Evolutionary conservation across 2,888 invertebrate genomes (phyloP).

Genomic region (Dynastes maya): DNA sequence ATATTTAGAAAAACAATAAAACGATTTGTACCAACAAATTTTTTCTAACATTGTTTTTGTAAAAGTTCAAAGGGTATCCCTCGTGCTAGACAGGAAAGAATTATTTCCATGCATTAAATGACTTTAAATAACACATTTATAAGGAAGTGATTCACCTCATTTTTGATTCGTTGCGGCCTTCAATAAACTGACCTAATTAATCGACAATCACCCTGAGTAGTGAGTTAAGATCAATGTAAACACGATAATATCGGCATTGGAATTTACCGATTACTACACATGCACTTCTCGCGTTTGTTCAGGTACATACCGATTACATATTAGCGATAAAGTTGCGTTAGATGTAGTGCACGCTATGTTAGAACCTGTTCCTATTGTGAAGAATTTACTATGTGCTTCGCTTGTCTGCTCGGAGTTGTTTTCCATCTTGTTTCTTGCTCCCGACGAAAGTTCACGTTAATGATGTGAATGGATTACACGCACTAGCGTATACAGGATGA

Average conservation of each 20-base stretch:
- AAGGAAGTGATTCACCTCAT: background rate
- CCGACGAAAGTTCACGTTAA: background rate
- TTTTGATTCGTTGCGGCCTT: conserved; percentile 10
- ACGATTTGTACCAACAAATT: no score
- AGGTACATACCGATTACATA: background rate
- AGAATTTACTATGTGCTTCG: conserved; percentile 32
- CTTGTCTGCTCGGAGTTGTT: conserved; percentile 11
- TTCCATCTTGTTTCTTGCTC: background rate
- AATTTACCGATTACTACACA: conserved; percentile 25
- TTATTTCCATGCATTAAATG: no score
- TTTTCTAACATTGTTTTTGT: no score
- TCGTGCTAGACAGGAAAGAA: no score
- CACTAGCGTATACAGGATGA: no score
- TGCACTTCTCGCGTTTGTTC: conserved; percentile 13
- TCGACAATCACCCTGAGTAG: conserved; percentile 2
- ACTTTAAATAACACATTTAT: background rate
- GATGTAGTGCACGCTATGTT: background rate
- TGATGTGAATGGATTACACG: no score
- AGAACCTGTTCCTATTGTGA: conserved; percentile 29
- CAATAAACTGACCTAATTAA: conserved; percentile 5
- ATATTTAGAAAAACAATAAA: no score
- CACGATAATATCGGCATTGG: conserved; percentile 1
- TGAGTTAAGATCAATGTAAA: conserved; percentile 3
- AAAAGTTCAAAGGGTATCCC: no score
- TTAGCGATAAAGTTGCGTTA: conserved; percentile 22